Base-by-base conservation (phyloP, 2,888 invertebrate species). In the Portevinia maculata region DNA sequence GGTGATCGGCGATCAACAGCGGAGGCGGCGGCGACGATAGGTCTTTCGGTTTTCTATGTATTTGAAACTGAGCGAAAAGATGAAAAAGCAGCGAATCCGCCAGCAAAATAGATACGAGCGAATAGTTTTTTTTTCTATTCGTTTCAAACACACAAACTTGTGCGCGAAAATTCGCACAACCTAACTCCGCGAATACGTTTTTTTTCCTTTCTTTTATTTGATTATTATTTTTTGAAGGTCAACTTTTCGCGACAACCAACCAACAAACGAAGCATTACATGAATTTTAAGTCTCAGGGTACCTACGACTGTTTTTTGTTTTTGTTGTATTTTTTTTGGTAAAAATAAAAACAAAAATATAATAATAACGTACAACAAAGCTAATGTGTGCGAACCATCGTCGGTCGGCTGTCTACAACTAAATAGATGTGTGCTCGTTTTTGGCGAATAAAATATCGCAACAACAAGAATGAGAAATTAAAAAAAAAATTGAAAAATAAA, bases 141-240 rank as follows among this genome's bases (percentile, higher is more conserved):
- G 48, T 57, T 65, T 83, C 60, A 71, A 75, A 81, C 70, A 81
- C 65, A 79, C 64, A 75, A 71, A 83, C 76, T 76, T 81, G 53
- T 76, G 76, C 70, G 70, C 65, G 71, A 71, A 81, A 78, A 32
- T 83, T 83, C 78, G 83, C 78, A 83, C 78, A 83, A 83, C 52
- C 83, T 71, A 39, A 83, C 78, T 65, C 53, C 78, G 71, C 71
- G 76, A 76, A 76, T 19, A 44, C 19, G 9, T 44, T 71, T 64
- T 70, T 76, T 50, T 73, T 85, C 76, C 73, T 83, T 53, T 55
- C 64, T 41, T 85, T 86, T 85, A 60, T 78, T 86, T 86, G 87
- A 88, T 88, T 87, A 86, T 87, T 87, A 7, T 39, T 87, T 48
- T 88, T 89, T 89, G 89, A 89, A 89, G 89, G 89, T 89, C 89